Evolutionary conservation across 2,797 vertebrate genomes (phyloP).

Genomic region (Lacerta bilineata): DNA sequence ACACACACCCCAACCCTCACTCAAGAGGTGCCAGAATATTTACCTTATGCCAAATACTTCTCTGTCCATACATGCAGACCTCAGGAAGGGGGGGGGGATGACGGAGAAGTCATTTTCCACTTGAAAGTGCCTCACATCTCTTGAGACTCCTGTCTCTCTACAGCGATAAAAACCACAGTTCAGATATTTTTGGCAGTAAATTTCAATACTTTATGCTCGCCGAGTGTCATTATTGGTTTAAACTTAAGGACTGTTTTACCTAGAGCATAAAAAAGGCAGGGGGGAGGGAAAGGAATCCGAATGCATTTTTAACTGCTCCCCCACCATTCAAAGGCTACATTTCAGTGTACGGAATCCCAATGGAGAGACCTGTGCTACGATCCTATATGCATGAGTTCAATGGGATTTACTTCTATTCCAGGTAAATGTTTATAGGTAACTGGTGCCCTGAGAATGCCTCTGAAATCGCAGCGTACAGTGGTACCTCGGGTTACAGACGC

Average conservation of each 20-base stretch:
- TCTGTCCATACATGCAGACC: conserved; percentile 34
- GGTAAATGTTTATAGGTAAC: neutral
- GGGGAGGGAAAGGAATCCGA: neutral
- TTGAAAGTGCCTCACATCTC: conserved; percentile 67
- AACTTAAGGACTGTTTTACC: conserved; percentile 39
- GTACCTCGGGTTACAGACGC: no score
- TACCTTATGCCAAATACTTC: conserved; percentile 21
- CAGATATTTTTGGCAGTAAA: conserved; percentile 48
- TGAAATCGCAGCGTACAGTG: neutral
- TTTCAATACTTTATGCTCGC: neutral
- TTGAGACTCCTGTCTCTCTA: conserved; percentile 32
- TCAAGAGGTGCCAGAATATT: neutral
- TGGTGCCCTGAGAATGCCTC: neutral
- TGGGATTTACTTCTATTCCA: neutral
- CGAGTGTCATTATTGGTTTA: conserved; percentile 44
- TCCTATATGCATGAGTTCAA: conserved; percentile 4
- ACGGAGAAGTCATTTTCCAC: conserved; percentile 53
- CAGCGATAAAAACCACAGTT: conserved; percentile 51
- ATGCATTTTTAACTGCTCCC: conserved; percentile 49
- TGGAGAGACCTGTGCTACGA: conserved; percentile 12
- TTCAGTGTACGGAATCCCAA: conserved; percentile 16
- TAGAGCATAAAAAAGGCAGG: conserved; percentile 42
- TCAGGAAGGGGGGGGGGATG: neutral
- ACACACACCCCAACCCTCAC: neutral
- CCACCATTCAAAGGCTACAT: conserved; percentile 21